These are phyloP conservation scores for Melinaea marsaeus DNA, from an alignment of 2,888 invertebrate genomes.

Conservation along the genomic window DNA sequence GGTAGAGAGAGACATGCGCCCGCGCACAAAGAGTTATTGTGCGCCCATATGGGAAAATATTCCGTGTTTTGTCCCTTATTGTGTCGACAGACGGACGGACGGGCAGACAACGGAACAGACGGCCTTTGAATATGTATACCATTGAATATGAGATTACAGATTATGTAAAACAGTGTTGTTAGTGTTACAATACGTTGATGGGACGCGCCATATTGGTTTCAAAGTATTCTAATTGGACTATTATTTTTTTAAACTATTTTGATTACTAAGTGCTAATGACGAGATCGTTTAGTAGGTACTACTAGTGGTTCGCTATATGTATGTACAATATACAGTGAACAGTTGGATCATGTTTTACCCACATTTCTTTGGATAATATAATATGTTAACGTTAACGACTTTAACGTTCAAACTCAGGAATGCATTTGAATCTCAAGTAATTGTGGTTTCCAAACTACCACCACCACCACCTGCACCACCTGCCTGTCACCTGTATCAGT, in stretches of 20 bases:
- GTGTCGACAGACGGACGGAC: conserved; percentile 71
- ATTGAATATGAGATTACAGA: conserved; percentile 46
- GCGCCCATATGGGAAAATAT: conserved; percentile 73
- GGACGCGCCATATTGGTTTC: not conserved
- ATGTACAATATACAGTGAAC: no score
- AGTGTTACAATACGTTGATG: conserved; percentile 34
- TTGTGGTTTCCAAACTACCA: conserved; percentile 21
- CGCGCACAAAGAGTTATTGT: conserved; percentile 65
- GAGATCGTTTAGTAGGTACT: no score
- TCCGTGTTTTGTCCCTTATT: conserved; percentile 73
- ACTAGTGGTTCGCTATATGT: no score
- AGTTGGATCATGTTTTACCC: no score
- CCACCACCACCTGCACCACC: conserved; percentile 23
- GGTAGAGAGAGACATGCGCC: conserved; percentile 49
- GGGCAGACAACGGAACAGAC: conserved; percentile 74
- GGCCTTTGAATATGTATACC: conserved; percentile 66
- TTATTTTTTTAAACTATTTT: no score
- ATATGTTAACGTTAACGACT: no score
- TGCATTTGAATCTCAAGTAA: conserved; percentile 9
- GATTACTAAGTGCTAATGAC: no score
- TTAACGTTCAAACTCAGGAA: not conserved
- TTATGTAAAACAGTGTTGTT: conserved; percentile 47
- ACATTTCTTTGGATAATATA: no score
- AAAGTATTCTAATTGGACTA: no score
- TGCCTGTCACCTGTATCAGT: conserved; percentile 28